Conservation (phyloP, 2,797 vertebrate genomes). For the Danio albolineatus region DNA sequence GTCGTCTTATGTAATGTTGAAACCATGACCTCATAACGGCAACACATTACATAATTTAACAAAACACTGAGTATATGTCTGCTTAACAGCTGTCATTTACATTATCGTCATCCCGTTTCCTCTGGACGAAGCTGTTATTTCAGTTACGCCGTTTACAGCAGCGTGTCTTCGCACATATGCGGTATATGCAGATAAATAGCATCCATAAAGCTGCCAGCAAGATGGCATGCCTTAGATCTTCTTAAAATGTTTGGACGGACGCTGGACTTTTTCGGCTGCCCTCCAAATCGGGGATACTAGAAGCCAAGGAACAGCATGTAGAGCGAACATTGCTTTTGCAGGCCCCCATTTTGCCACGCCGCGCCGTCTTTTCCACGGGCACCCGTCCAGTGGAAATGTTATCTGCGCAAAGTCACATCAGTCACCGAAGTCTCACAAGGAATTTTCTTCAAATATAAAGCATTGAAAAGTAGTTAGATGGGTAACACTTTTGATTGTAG, state of each 20-base stretch:
- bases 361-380: constrained; percentile 23
- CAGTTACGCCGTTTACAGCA: constrained; percentile 43
- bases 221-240: constrained; percentile 44
- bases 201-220: constrained; percentile 40
- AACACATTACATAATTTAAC: constrained; percentile 37
- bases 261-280: constrained; percentile 22
- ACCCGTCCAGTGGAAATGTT: constrained; percentile 38
- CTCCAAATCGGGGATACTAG: not conserved
- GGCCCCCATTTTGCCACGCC: not conserved
- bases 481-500: no score
- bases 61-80: constrained; percentile 37
- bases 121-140: constrained; percentile 34
- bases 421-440: constrained; percentile 25
- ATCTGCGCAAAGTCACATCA: constrained; percentile 38
- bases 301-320: constrained; percentile 36
- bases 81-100: constrained; percentile 35
- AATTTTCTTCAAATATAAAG: constrained; percentile 21
- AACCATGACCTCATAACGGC: constrained; percentile 28
- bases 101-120: constrained; percentile 28
- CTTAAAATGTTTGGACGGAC: constrained; percentile 45
- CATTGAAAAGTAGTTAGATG: constrained; percentile 19
- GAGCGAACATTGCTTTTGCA: constrained; percentile 33
- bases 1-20: constrained; percentile 18
- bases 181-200: constrained; percentile 43
- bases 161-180: constrained; percentile 6